Evolutionary conservation across 92 coral and sea anemone genomes (phyloP), one percentile per base, ranked within the genome.

Genomic region (Zoanthus sansibaricus): DNA sequence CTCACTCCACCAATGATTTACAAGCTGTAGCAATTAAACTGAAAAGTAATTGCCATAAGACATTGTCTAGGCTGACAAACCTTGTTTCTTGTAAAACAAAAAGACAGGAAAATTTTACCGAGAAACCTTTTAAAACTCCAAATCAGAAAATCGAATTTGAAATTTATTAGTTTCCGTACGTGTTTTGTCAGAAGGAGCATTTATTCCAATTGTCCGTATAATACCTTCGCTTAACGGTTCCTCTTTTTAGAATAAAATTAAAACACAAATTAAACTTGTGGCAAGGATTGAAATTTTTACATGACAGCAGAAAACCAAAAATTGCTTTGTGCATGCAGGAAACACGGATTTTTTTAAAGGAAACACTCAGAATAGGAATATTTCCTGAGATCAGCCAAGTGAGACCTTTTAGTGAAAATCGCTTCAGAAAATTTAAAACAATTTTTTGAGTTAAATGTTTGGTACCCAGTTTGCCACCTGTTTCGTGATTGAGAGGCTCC

Each of bases 381-480:
- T 12, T 76, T n/a, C 54, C 52, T 54, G 21, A 76, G 15, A 32
- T n/a, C 44, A 75, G 3, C 58, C 13, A 62, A 17, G 58, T 75
- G 61, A 75, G 21, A 8, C 67, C 3, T 62, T 49, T 64, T 62
- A 37, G 45, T 15, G 69, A 10, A 6, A 48, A n/a, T 33, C 18
- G 44, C 31, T 79, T 79, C 44, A 67, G 21, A 66, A 54, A 7
- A 47, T 80, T 21, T 15, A 80, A 46, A 10, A 49, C 16, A 46
- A 64, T 61, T 79, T 47, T 75, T 33, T 25, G 7, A 66, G 61
- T 80, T 64, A 66, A 80, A 51, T 62, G 56, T 80, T 80, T 54
- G 66, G 9, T 80, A 45, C 14, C 85, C 55, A 52, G 14, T 33
- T 30, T 12, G 66, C 13, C 75, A 80, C 85, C 75, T 80, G 85